Evolutionary conservation across 1,140 invertebrate species (phyloP).

Genomic region (Hylaeus anthracinus): DNA sequence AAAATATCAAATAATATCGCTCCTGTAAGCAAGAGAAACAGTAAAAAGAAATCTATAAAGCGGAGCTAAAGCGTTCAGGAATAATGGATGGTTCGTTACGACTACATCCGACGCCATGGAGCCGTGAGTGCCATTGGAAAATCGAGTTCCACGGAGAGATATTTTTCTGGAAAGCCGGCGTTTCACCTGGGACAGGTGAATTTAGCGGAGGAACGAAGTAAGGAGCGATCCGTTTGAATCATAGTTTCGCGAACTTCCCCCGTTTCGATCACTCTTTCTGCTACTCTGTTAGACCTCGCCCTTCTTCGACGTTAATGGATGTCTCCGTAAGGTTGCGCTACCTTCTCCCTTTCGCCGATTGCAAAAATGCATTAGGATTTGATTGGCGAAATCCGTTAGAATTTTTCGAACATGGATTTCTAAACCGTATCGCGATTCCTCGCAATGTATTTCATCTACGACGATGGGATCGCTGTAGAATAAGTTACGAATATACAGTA

Average conservation of each 20-base stretch:
- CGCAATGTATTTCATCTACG: not conserved
- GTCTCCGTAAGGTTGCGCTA: conserved; percentile 26
- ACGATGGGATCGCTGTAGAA: not conserved
- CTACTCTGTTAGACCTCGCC: not conserved
- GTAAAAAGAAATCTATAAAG: too few relatives aligned
- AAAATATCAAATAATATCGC: too few relatives aligned
- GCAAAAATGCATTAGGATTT: conserved; percentile 45
- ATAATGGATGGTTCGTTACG: too few relatives aligned
- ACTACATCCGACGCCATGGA: too few relatives aligned
- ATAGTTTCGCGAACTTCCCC: conserved; percentile 22
- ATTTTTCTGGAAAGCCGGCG: not conserved
- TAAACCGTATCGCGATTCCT: not conserved
- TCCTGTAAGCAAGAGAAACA: too few relatives aligned
- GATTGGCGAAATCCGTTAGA: conserved; percentile 32
- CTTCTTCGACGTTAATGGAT: conserved; percentile 39
- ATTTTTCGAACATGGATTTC: conserved; percentile 24
- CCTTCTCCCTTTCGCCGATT: conserved; percentile 14
- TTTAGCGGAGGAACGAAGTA: not conserved
- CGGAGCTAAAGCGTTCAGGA: too few relatives aligned
- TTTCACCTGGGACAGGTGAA: not conserved
- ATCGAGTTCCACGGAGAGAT: not conserved
- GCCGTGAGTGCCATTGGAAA: not conserved
- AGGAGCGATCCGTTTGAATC: conserved; percentile 14
- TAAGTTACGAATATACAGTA: not conserved
- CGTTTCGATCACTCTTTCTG: conserved; percentile 14